These are phyloP conservation scores for Leuciscus waleckii DNA, from an alignment of 2,797 vertebrate species.

Conservation along the genomic window DNA sequence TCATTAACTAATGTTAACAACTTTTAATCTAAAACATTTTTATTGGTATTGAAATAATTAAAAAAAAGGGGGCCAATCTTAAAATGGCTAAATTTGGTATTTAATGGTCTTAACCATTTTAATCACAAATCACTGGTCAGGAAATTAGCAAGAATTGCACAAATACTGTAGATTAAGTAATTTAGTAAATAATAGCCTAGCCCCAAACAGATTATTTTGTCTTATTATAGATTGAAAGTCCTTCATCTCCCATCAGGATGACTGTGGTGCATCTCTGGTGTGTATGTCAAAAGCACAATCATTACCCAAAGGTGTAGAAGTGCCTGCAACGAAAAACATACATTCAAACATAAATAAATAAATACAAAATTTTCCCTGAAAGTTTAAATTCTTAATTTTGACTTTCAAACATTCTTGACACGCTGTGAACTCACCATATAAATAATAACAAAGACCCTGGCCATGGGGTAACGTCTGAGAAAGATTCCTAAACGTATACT, in stretches of 20 bases:
- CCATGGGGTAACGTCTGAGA: slow-evolving; percentile 92
- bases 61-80: background rate
- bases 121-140: background rate
- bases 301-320: slow-evolving; percentile 98
- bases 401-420: background rate
- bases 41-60: no score
- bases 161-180: background rate
- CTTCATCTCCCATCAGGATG: slow-evolving; percentile 84
- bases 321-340: slow-evolving; percentile 77
- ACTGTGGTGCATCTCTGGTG: slow-evolving; percentile 90
- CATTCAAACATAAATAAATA: background rate
- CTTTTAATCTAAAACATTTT: no score
- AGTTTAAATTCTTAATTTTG: background rate
- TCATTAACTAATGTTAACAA: background rate
- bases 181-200: background rate
- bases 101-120: background rate
- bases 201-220: background rate
- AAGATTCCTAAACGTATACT: slow-evolving; percentile 98
- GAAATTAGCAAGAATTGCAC: background rate
- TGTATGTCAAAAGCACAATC: slow-evolving; percentile 96
- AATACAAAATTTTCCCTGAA: background rate
- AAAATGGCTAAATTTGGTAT: background rate
- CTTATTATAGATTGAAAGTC: slow-evolving; percentile 11
- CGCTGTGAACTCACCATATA: slow-evolving; percentile 90
- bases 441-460: slow-evolving; percentile 93